These are phyloP conservation scores for Hesperophylax magnus DNA, from an alignment of 1,140 invertebrate genomes.

Conservation along the genomic window DNA sequence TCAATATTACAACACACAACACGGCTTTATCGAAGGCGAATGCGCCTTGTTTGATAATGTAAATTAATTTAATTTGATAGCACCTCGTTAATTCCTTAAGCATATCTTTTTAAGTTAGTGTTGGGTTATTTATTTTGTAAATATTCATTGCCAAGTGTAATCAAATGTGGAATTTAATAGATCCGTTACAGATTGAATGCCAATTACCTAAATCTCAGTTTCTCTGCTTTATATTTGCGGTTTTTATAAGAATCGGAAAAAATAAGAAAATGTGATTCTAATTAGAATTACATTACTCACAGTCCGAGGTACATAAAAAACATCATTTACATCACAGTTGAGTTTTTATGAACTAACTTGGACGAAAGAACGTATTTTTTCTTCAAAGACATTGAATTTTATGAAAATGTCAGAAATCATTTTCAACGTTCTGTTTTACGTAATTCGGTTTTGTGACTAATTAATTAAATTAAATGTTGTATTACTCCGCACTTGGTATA, in stretches of 20 bases:
- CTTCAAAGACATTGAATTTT: neutral
- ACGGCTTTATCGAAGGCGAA: conserved; percentile 16
- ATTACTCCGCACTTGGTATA: too few relatives aligned
- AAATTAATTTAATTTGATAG: conserved; percentile 6
- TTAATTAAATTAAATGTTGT: neutral
- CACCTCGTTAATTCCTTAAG: neutral
- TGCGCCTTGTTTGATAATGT: neutral
- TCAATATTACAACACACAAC: conserved; percentile 20
- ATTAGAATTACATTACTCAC: conserved; percentile 22
- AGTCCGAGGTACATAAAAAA: conserved; percentile 16
- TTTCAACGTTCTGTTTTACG: conserved; percentile 2
- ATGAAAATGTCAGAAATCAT: neutral
- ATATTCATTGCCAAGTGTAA: too few relatives aligned
- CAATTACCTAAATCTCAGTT: too few relatives aligned
- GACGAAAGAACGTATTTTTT: neutral
- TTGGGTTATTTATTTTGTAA: too few relatives aligned
- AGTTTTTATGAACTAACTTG: neutral
- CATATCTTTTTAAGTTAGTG: too few relatives aligned
- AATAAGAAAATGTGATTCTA: conserved; percentile 21
- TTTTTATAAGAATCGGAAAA: neutral
- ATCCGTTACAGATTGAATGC: too few relatives aligned
- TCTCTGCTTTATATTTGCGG: too few relatives aligned
- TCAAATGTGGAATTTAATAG: too few relatives aligned
- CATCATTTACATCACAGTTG: neutral
- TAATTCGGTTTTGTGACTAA: conserved; percentile 3